Conservation (phyloP, 2,113 vertebrate genomes). For the Ptyas mucosa region DNA sequence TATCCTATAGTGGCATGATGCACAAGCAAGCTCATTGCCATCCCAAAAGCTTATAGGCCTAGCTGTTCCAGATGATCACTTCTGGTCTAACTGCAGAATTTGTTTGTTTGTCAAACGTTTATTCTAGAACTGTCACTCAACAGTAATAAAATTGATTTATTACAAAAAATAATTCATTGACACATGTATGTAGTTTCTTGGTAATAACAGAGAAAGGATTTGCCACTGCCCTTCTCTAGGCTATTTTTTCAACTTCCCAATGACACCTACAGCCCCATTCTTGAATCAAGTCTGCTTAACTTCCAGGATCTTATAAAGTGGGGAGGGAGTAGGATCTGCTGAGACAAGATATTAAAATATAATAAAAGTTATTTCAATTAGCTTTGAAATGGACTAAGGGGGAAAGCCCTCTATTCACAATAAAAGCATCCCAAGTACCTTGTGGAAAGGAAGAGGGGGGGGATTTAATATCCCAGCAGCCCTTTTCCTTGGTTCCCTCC, state of each 20-base stretch:
- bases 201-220: not conserved
- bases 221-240: not conserved
- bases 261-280: not conserved
- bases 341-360: not conserved
- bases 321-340: not conserved
- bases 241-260: not conserved
- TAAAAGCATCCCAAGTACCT: not conserved
- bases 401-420: not conserved
- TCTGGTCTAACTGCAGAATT: not conserved
- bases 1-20: not conserved
- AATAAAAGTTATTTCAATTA: not conserved
- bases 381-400: not conserved
- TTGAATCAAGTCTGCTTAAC: not conserved
- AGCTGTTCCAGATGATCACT: not conserved
- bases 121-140: not conserved
- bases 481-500: not conserved
- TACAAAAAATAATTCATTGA: not conserved
- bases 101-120: not conserved
- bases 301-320: not conserved
- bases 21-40: not conserved
- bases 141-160: not conserved
- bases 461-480: not conserved
- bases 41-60: not conserved
- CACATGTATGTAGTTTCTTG: not conserved
- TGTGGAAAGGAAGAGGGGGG: not conserved